A percentile compares a stretch with the other conserved stretches of the same genome.
These are phyloP conservation scores for Pimpla rufipes DNA, from an alignment of 2,888 invertebrate genomes.

Conservation along the genomic window DNA sequence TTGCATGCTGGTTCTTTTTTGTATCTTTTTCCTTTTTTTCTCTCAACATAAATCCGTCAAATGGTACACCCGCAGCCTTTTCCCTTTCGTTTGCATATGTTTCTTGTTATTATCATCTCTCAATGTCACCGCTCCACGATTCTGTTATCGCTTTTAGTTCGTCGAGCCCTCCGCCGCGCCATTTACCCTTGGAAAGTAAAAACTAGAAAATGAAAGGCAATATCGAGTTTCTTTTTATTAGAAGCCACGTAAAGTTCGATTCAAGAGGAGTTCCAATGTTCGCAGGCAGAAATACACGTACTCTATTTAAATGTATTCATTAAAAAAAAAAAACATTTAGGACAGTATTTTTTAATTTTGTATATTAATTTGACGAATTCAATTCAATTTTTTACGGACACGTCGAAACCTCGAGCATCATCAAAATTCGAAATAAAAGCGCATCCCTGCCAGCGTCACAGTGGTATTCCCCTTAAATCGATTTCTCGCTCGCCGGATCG, in stretches of 20 bases:
- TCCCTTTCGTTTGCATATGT: constrained; percentile 68
- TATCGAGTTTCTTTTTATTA: background rate
- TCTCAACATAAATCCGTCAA: constrained; percentile 77
- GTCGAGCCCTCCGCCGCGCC: constrained; percentile 63
- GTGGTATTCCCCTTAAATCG: background rate
- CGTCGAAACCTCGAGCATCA: too few species aligned
- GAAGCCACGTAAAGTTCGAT: background rate
- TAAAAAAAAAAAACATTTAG: background rate
- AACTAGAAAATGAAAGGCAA: constrained; percentile 6
- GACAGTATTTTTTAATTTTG: background rate
- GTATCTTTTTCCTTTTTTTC: background rate
- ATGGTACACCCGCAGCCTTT: constrained; percentile 77
- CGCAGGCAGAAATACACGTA: too few species aligned
- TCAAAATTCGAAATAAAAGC: too few species aligned
- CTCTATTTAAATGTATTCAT: too few species aligned
- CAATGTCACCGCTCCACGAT: constrained; percentile 35
- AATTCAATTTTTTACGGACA: too few species aligned
- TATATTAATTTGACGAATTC: too few species aligned
- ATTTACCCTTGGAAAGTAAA: constrained; percentile 68
- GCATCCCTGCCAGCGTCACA: too few species aligned
- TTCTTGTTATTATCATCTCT: constrained; percentile 39
- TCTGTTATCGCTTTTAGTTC: constrained; percentile 10
- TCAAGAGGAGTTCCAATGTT: too few species aligned
- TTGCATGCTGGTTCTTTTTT: constrained; percentile 74
- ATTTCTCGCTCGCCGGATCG: background rate